phyloP scores from a whole-genome alignment of 2,888 invertebrate species.

The Neria commutata region DNA sequence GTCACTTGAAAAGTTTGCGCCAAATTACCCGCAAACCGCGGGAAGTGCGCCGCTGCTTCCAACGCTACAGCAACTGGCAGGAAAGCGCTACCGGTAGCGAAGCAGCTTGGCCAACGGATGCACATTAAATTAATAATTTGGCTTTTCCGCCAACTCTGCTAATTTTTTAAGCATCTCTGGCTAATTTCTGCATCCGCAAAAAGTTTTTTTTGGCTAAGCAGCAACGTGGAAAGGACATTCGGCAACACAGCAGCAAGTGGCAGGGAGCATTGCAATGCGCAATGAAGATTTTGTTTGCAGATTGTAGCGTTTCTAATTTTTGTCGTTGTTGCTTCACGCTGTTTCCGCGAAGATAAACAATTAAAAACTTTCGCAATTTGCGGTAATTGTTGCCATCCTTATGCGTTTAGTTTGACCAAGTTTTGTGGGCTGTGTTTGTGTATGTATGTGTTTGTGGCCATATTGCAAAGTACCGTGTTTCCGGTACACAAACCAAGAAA shows the following conservation, averaged over 20 bases:
- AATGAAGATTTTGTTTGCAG: conserved; percentile 28
- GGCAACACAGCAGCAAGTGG: conserved; percentile 33
- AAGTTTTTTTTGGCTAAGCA: conserved; percentile 35
- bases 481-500: no score
- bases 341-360: conserved; percentile 45
- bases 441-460: no score
- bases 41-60: background rate
- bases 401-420: background rate
- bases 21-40: background rate
- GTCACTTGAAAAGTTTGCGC: background rate
- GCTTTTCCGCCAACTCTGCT: conserved; percentile 33
- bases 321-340: background rate
- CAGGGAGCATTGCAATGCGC: conserved; percentile 27
- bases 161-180: conserved; percentile 16
- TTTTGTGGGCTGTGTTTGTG: no score
- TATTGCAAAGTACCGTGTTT: no score
- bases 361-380: conserved; percentile 55
- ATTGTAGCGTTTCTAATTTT: conserved; percentile 40
- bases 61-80: no score
- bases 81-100: background rate
- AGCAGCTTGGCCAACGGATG: conserved; percentile 40
- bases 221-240: background rate
- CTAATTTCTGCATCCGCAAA: conserved; percentile 42
- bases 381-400: conserved; percentile 37
- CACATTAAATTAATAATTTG: conserved; percentile 55